phyloP scores from a whole-genome alignment of 2,888 invertebrate species.

The Xanthia icteritia region DNA sequence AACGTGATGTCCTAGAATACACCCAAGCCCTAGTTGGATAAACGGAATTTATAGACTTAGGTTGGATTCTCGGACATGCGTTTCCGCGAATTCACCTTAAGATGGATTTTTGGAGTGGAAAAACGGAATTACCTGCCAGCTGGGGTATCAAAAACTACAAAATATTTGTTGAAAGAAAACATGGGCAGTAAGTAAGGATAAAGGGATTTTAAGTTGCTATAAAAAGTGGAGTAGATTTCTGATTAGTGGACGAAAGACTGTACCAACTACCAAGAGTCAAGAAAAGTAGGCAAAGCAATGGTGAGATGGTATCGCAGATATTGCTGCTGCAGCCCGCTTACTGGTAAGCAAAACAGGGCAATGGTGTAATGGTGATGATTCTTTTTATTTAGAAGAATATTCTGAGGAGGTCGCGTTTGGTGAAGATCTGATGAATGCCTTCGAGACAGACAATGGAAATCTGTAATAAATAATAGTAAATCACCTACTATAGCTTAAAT shows the following conservation, averaged over 20 bases:
- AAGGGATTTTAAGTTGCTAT: background rate
- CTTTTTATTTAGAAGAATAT: too few species aligned
- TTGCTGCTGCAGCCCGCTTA: background rate
- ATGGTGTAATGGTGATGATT: background rate
- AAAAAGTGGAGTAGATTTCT: background rate
- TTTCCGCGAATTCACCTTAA: too few species aligned
- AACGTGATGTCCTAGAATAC: too few species aligned
- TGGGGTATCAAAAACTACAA: background rate
- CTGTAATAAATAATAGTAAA: background rate
- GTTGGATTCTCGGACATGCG: too few species aligned
- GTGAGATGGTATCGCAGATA: background rate
- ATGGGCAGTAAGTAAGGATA: background rate
- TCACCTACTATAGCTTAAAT: background rate
- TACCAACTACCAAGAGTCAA: too few species aligned
- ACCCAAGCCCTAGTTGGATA: too few species aligned
- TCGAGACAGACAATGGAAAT: background rate
- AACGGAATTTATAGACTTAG: too few species aligned
- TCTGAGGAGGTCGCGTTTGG: background rate
- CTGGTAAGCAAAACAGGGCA: background rate
- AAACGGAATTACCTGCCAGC: too few species aligned
- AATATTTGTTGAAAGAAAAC: background rate
- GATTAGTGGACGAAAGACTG: background rate
- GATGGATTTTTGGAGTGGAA: too few species aligned
- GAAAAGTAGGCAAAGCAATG: background rate
- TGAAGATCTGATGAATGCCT: background rate